Percentiles rank a stretch among this genome's conserved stretches.
Evolutionary conservation across 2,797 vertebrate species (phyloP).

Genomic region (Sebastes minor): DNA sequence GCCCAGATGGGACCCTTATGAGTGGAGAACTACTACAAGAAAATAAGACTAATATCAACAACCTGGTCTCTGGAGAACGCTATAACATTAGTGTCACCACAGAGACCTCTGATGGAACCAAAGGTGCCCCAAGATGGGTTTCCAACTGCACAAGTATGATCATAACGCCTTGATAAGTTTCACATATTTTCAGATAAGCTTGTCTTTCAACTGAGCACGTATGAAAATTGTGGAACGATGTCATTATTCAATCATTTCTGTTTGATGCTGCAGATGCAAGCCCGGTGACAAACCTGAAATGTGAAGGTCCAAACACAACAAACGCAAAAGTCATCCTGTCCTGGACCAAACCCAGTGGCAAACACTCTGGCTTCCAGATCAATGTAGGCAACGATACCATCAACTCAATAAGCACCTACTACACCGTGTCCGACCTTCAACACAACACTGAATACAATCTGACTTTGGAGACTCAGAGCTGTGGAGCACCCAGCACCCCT

Average conservation of each 20-base stretch:
- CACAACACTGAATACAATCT: slow-evolving; percentile 44
- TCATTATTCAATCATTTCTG: not conserved
- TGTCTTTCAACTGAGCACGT: not conserved
- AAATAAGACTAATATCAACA: fast-evolving
- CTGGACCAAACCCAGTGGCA: slow-evolving; percentile 53
- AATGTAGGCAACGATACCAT: fast-evolving
- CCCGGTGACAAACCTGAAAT: not conserved
- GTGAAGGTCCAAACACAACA: slow-evolving; percentile 4
- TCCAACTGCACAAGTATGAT: slow-evolving; percentile 72
- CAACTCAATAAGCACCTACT: fast-evolving
- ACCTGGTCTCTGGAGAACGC: slow-evolving; percentile 57
- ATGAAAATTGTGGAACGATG: not conserved
- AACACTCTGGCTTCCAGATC: slow-evolving; percentile 17
- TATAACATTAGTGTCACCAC: slow-evolving; percentile 69
- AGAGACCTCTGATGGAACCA: slow-evolving; percentile 62
- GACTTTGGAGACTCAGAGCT: slow-evolving; percentile 65
- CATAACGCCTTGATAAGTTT: not conserved
- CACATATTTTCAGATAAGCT: not conserved
- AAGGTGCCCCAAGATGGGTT: not conserved
- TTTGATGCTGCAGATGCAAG: slow-evolving; percentile 65
- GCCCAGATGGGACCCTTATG: fast-evolving
- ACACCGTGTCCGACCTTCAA: slow-evolving; percentile 40
- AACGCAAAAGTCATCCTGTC: slow-evolving; percentile 39
- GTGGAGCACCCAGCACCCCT: slow-evolving; percentile 61
- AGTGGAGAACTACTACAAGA: fast-evolving